Conservation (phyloP, 2,797 vertebrate species). For the Cuniculus paca region DNA sequence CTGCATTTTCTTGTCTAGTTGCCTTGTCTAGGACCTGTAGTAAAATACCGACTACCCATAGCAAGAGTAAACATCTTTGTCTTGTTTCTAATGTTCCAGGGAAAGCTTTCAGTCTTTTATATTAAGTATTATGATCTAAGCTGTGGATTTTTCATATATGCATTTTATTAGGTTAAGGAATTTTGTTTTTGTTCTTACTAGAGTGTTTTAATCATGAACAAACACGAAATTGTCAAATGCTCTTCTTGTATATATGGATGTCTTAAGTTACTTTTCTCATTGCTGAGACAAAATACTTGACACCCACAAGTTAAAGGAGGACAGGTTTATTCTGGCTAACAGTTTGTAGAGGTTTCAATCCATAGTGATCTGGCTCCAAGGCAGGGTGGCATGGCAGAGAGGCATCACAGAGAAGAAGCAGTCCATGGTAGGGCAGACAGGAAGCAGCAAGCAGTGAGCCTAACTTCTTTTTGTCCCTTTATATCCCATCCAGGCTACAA, state of each 20-base stretch:
- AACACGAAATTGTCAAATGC: background rate
- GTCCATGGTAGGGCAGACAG: background rate
- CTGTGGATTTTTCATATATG: background rate
- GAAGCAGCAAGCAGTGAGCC: background rate
- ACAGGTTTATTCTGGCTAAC: background rate
- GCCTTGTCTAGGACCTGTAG: background rate
- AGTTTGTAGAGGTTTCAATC: background rate
- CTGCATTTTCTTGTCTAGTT: background rate
- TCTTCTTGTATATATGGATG: background rate
- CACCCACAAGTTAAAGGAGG: background rate
- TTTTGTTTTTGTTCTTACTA: background rate
- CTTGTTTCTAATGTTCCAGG: background rate
- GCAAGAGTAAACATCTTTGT: background rate
- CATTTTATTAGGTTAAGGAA: background rate
- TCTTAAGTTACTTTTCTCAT: background rate
- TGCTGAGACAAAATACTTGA: background rate
- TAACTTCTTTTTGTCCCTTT: background rate
- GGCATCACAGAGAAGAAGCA: background rate
- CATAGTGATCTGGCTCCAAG: background rate
- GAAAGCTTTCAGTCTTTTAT: background rate
- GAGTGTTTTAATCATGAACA: background rate
- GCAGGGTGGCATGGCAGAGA: background rate
- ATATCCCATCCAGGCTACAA: background rate
- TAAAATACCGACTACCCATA: background rate
- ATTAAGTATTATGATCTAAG: background rate